Conservation (phyloP, 1,140 invertebrate species). For the Adoxophyes honmai region DNA sequence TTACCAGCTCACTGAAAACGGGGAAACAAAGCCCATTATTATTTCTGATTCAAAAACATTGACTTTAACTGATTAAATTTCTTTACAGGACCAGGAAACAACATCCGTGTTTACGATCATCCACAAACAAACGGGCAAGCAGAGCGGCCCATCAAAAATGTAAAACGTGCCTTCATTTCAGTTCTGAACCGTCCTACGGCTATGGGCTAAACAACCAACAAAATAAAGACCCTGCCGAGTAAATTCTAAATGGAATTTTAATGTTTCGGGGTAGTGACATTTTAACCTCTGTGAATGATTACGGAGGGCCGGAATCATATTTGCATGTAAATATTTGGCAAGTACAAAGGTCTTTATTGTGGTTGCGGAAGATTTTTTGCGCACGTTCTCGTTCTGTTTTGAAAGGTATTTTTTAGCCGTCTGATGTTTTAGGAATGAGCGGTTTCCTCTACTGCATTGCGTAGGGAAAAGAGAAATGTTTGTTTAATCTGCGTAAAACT, state of each 20-base stretch:
- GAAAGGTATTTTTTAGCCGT: not conserved
- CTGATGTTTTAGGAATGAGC: not conserved
- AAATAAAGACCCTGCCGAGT: not conserved
- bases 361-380: not conserved
- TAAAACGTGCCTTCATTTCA: slow-evolving; percentile 8
- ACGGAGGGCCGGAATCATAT: not conserved
- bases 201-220: not conserved
- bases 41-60: too few relatives aligned
- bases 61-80: not conserved
- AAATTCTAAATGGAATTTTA: slow-evolving; percentile 11
- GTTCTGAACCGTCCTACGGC: not conserved
- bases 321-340: not conserved
- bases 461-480: too few relatives aligned
- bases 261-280: slow-evolving; percentile 4
- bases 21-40: too few relatives aligned
- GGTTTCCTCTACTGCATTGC: not conserved
- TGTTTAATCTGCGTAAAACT: not conserved
- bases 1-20: too few relatives aligned
- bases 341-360: not conserved
- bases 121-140: not conserved
- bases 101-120: not conserved
- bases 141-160: not conserved
- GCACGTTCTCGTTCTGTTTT: not conserved
- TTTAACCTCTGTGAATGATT: not conserved
- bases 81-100: not conserved